Conservation (phyloP, 2,888 invertebrate species). For the Isotomurus palustris region DNA sequence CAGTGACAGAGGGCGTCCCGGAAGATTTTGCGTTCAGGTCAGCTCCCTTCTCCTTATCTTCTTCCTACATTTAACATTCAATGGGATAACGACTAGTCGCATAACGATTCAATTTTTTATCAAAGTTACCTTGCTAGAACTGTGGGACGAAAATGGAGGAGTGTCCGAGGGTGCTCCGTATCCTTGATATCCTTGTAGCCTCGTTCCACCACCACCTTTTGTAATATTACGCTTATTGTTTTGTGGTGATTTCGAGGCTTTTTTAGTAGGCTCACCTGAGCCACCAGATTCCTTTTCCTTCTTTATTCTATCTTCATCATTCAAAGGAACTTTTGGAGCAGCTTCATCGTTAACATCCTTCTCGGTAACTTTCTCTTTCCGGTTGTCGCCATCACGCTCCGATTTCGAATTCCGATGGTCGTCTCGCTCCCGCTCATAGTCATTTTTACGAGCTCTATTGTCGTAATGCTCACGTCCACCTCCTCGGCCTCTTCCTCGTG, state of each 20-base stretch:
- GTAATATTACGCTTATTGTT: slow-evolving; percentile 45
- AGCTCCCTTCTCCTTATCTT: slow-evolving; percentile 14
- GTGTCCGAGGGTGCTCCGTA: slow-evolving; percentile 77
- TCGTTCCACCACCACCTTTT: slow-evolving; percentile 53
- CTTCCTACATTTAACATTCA: slow-evolving; percentile 18
- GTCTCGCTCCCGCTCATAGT: slow-evolving; percentile 7
- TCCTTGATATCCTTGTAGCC: slow-evolving; percentile 66
- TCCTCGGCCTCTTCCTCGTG: slow-evolving; percentile 20
- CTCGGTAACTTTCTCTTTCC: slow-evolving; percentile 13
- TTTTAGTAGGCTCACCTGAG: slow-evolving; percentile 9
- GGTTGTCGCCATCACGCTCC: slow-evolving; percentile 14
- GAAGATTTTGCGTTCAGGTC: too few species aligned
- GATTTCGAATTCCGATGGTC: slow-evolving; percentile 14
- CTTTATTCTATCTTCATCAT: slow-evolving; percentile 14
- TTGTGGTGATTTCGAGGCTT: slow-evolving; percentile 32
- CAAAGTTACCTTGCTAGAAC: slow-evolving; percentile 12
- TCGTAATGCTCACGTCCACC: slow-evolving; percentile 24
- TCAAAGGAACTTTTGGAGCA: slow-evolving; percentile 16
- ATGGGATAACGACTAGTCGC: neutral
- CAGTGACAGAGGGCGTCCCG: slow-evolving; percentile 23
- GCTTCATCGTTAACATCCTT: slow-evolving; percentile 23
- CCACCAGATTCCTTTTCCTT: slow-evolving; percentile 13
- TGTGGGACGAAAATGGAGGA: slow-evolving; percentile 60
- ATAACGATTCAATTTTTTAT: neutral
- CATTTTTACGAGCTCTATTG: slow-evolving; percentile 11